phyloP scores from a whole-genome alignment of 2,888 invertebrate genomes.

The Oxytorus armatus region DNA sequence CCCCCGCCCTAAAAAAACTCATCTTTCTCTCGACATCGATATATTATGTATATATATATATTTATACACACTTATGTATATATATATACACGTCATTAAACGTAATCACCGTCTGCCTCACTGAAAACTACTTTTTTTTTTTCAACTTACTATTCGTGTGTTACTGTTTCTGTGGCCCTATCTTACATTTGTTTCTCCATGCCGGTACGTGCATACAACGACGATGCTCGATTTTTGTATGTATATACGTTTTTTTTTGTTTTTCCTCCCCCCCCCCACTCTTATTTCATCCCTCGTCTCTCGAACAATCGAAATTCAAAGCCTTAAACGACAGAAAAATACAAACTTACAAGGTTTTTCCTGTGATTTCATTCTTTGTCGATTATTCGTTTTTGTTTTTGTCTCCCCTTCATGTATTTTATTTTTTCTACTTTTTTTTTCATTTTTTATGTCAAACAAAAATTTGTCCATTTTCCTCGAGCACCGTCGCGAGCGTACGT shows the following conservation, averaged over 20 bases:
- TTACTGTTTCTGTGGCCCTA: constrained; percentile 67
- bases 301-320: constrained; percentile 37
- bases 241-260: no score
- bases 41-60: constrained; percentile 64
- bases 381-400: constrained; percentile 68
- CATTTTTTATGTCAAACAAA: background rate
- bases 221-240: constrained; percentile 63
- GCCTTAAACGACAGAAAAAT: constrained; percentile 1
- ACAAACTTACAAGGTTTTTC: constrained; percentile 1
- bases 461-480: constrained; percentile 29
- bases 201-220: constrained; percentile 66
- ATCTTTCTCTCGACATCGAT: constrained; percentile 48
- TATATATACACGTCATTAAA: constrained; percentile 69
- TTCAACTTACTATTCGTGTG: constrained; percentile 69
- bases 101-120: constrained; percentile 71
- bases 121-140: constrained; percentile 53
- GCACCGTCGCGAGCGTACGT: constrained; percentile 63
- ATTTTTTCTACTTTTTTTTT: background rate
- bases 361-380: constrained; percentile 13
- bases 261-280: constrained; percentile 63
- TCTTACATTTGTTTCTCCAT: constrained; percentile 67
- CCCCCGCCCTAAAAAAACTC: background rate
- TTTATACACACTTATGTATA: constrained; percentile 66
- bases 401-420: background rate
- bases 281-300: no score